Evolutionary conservation across 2,113 vertebrate species (phyloP).

Genomic region (Pangasianodon hypophthalmus): DNA sequence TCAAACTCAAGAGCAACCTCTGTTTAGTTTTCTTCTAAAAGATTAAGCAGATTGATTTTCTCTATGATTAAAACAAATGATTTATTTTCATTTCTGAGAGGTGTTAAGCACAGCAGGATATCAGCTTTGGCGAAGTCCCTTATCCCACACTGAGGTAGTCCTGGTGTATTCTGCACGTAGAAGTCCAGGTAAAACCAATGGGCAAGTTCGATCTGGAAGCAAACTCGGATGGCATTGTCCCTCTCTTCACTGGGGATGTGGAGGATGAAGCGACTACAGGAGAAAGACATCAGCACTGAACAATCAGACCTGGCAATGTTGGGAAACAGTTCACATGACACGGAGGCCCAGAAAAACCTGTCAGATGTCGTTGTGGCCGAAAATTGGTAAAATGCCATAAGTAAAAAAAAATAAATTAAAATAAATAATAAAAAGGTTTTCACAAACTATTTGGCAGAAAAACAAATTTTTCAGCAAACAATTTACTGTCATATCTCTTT

Average conservation of each 20-base stretch:
- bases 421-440: too few relatives aligned
- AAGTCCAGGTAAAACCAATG: slow-evolving; percentile 99
- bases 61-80: neutral
- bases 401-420: too few relatives aligned
- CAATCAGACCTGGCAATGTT: neutral
- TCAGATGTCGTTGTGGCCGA: too few relatives aligned
- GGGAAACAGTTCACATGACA: neutral
- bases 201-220: slow-evolving; percentile 98
- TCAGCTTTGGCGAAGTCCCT: slow-evolving; percentile 98
- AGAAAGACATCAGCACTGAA: slow-evolving; percentile 10
- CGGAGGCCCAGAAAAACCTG: too few relatives aligned
- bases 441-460: too few relatives aligned
- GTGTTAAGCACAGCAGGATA: slow-evolving; percentile 80
- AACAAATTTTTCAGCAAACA: too few relatives aligned
- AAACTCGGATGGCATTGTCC: slow-evolving; percentile 97
- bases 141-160: slow-evolving; percentile 97
- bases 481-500: too few relatives aligned
- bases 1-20: neutral
- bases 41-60: too few relatives aligned
- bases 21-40: neutral
- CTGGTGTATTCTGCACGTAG: slow-evolving; percentile 94
- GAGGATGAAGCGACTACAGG: slow-evolving; percentile 92
- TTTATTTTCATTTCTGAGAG: neutral
- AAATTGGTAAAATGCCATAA: too few relatives aligned
- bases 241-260: slow-evolving; percentile 98